Conservation (phyloP, 2,113 vertebrate genomes). For the Microcebus griseorufus region DNA sequence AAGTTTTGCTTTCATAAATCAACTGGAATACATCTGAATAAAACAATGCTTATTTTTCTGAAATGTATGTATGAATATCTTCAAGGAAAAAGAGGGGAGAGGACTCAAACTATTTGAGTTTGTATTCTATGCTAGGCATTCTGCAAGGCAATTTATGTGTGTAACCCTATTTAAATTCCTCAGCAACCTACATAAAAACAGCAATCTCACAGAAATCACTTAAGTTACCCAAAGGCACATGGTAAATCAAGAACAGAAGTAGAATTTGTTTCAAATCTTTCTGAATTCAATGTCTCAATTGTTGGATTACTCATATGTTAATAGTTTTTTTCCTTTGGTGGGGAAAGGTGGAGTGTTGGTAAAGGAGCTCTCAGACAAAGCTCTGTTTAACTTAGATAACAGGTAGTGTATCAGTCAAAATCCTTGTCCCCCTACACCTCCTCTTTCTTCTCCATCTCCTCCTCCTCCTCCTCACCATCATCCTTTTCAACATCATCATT, state of each 20-base stretch:
- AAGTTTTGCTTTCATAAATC: neutral
- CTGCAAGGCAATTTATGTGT: neutral
- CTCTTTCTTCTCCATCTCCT: neutral
- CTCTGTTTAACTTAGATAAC: neutral
- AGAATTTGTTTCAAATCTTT: neutral
- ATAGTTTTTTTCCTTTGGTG: neutral
- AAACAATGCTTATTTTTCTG: neutral
- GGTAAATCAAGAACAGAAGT: neutral
- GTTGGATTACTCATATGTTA: neutral
- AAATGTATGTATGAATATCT: neutral
- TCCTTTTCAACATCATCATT: neutral
- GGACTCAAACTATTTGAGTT: neutral
- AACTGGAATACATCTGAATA: neutral
- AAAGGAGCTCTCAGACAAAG: neutral
- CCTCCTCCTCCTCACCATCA: neutral
- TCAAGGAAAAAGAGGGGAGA: neutral
- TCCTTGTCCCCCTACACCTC: neutral
- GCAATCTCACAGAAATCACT: neutral
- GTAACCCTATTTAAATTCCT: neutral
- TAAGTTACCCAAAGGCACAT: neutral
- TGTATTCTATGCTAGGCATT: neutral
- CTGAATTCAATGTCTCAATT: neutral
- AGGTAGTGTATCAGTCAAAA: neutral
- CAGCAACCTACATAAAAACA: neutral
- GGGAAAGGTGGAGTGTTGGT: rapidly evolving